Percentiles rank a stretch among this genome's conserved stretches.
Conservation (phyloP, 2,888 invertebrate species). For the Kuschelorhynchus macadamiae region DNA sequence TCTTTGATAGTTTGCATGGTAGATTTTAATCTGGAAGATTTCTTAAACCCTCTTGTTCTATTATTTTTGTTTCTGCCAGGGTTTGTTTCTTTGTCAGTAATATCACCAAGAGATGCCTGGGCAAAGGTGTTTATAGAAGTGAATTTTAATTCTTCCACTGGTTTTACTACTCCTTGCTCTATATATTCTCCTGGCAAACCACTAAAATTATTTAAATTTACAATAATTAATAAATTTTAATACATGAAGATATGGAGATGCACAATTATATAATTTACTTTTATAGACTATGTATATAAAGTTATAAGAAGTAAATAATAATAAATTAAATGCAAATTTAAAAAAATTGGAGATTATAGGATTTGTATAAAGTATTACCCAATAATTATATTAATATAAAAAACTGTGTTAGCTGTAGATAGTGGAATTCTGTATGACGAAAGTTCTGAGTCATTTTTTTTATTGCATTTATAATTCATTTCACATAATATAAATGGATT, state of each 20-base stretch:
- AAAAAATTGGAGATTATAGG: not conserved
- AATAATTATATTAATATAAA: too few species aligned
- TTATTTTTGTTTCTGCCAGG: constrained; percentile 50
- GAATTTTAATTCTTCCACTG: constrained; percentile 63
- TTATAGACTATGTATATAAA: too few species aligned
- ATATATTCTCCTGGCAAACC: constrained; percentile 73
- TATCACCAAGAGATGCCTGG: constrained; percentile 69
- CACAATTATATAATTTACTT: too few species aligned
- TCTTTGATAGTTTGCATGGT: constrained; percentile 60
- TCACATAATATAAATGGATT: too few species aligned
- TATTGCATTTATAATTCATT: too few species aligned
- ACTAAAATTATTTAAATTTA: constrained; percentile 53
- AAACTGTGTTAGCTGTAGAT: too few species aligned
- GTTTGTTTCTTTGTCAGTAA: constrained; percentile 60
- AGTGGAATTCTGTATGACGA: too few species aligned
- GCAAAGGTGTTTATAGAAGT: constrained; percentile 72
- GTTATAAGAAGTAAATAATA: too few species aligned
- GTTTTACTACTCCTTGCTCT: constrained; percentile 70
- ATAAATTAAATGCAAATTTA: constrained; percentile 2
- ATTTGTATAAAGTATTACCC: too few species aligned
- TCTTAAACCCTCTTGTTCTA: constrained; percentile 48
- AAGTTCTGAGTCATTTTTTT: too few species aligned
- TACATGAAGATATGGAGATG: too few species aligned
- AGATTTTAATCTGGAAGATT: constrained; percentile 52
- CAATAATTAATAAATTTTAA: too few species aligned